A percentile compares a stretch with the other conserved stretches of the same genome.
phyloP scores from a whole-genome alignment of 1,140 invertebrate species.

The Lordiphosa collinella region DNA sequence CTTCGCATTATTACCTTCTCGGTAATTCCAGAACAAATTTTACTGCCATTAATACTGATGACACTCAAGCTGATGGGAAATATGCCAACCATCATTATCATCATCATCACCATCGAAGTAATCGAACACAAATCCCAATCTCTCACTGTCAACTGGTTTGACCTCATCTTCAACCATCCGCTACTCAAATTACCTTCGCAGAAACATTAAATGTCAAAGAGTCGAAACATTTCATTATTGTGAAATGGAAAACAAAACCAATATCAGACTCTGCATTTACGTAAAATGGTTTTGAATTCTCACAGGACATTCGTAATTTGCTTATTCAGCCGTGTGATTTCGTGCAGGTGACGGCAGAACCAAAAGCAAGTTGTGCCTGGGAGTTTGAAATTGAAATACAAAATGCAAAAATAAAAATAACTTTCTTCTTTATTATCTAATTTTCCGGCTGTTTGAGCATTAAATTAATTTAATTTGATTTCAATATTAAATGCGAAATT shows the following conservation, averaged over 20 bases:
- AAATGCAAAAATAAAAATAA: constrained; percentile 8
- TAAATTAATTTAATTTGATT: no score
- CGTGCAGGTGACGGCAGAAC: constrained; percentile 31
- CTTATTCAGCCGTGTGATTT: constrained; percentile 48
- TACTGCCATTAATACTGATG: constrained; percentile 11
- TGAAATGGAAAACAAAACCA: constrained; percentile 22
- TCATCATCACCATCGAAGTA: constrained; percentile 2
- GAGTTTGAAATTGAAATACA: neutral
- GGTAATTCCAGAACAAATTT: neutral
- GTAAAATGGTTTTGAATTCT: neutral
- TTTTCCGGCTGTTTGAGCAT: no score
- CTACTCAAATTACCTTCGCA: constrained; percentile 25
- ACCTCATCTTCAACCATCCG: constrained; percentile 13
- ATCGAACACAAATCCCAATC: constrained; percentile 1
- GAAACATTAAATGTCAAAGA: constrained; percentile 54
- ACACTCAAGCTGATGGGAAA: constrained; percentile 3
- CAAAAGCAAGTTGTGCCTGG: neutral
- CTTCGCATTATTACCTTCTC: neutral
- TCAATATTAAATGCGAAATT: no score
- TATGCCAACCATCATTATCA: constrained; percentile 5
- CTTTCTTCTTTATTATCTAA: neutral
- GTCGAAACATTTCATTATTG: constrained; percentile 36
- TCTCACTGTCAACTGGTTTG: neutral
- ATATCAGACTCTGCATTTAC: neutral
- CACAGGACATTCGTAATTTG: constrained; percentile 40